Evolutionary conservation across 2,113 vertebrate genomes (phyloP), one percentile per base, ranked within the genome.

Genomic region (Phaetusa simplex): DNA sequence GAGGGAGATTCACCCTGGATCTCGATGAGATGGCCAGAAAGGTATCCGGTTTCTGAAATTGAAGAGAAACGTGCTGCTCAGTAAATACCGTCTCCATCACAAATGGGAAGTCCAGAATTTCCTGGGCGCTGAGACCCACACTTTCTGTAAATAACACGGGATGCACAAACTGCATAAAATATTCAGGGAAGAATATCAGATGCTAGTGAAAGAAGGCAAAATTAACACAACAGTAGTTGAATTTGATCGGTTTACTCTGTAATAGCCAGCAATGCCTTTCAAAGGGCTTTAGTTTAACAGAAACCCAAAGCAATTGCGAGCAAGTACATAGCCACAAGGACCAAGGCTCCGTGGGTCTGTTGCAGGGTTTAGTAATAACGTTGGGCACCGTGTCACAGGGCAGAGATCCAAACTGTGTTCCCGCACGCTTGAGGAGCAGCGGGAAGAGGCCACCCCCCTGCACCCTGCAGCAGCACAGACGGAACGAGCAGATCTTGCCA

Each of bases 231-330:
- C 38, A 38, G 55, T 26, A 45, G 18, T 14, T 10, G 32, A 0
- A 9, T 14, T 47, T 0, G 4, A 36, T 22, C 2, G 0, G 10
- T 49, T 78, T 10, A 3, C 12, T n/a, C 26, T 27, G 45, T 2
- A 27, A 17, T 5, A 16, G 42, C 16, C 5, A 69, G 38, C 26
- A 40, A 49, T 2, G 9, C 23, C 50, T 15, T 26, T 49, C 36
- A 11, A 38, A 80, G 30, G 21, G 77, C 38, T 83, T 30, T 12
- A 14, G 36, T 34, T 40, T 19, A 30, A 22, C 11, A 86, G 71
- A 64, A 86, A 18, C 21, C 67, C 34, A 26, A 38, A 55, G 66
- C 4, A 6, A 42, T 26, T 8, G 26, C 0, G 15, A 80, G 18
- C 40, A 40, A 43, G n/a, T 3, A 16, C 5, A 5, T 1, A 9